phyloP scores from a whole-genome alignment of 1,140 invertebrate genomes.

The Drosophila asahinai region DNA sequence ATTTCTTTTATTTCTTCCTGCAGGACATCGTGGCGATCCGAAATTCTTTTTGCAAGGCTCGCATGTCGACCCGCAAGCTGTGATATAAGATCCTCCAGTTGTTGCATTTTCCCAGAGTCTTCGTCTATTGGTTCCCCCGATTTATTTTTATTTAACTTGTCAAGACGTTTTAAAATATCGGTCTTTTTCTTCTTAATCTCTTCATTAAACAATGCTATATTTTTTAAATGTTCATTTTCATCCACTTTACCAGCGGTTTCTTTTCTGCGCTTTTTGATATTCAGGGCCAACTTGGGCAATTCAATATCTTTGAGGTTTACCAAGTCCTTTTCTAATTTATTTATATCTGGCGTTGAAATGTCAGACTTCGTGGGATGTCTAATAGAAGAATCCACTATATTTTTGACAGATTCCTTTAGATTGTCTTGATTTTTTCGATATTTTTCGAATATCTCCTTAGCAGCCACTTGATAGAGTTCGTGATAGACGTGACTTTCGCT shows the following conservation, averaged over 20 bases:
- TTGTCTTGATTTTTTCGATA: neutral
- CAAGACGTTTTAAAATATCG: neutral
- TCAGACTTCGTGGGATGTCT: too few relatives aligned
- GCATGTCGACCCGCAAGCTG: neutral
- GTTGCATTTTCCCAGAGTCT: neutral
- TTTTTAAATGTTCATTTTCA: neutral
- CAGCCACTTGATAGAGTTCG: neutral
- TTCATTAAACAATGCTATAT: neutral
- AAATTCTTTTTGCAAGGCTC: neutral
- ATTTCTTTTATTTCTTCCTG: neutral
- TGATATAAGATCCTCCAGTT: neutral
- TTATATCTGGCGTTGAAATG: neutral
- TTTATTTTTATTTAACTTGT: neutral
- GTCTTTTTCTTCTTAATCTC: neutral
- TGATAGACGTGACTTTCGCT: neutral
- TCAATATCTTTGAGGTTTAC: neutral
- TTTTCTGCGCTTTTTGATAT: neutral
- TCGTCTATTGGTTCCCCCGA: too few relatives aligned
- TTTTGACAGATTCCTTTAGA: neutral
- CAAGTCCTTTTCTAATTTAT: slow-evolving; percentile 1
- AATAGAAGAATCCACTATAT: neutral
- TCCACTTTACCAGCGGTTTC: neutral
- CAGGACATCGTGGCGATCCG: neutral
- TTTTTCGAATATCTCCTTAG: neutral
- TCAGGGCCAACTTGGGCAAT: neutral